Evolutionary conservation across 2,113 vertebrate genomes (phyloP).

Genomic region (Hyla sarda): DNA sequence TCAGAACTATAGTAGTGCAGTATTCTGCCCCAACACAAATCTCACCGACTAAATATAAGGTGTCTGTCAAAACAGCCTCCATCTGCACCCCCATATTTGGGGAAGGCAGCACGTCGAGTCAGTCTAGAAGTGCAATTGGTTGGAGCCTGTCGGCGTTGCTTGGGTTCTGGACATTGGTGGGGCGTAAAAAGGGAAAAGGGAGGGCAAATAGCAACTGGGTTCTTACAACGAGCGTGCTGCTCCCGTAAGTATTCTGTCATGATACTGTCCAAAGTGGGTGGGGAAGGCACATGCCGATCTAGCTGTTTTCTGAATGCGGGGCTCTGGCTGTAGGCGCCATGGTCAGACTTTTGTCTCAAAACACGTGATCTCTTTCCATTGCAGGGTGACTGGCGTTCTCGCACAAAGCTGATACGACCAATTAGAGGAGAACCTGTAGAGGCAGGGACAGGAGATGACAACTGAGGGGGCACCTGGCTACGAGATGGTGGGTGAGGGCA

Average conservation of each 20-base stretch:
- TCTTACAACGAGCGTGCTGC: constrained; percentile 98
- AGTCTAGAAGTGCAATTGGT: constrained; percentile 95
- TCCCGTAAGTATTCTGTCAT: constrained; percentile 98
- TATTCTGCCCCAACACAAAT: no score
- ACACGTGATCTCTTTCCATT: constrained; percentile 88
- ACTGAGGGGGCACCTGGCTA: constrained; percentile 76
- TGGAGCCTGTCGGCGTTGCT: constrained; percentile 96
- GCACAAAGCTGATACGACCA: constrained; percentile 93
- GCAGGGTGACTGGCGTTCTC: constrained; percentile 86
- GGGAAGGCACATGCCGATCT: constrained; percentile 95
- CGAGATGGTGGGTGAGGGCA: constrained; percentile 81
- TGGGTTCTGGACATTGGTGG: constrained; percentile 98
- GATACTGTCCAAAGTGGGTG: constrained; percentile 95
- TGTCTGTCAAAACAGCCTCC: constrained; percentile 98
- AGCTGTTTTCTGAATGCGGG: constrained; percentile 98
- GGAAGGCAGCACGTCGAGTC: constrained; percentile 90
- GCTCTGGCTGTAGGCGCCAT: constrained; percentile 96
- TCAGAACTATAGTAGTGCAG: no score
- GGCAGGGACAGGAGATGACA: constrained; percentile 75
- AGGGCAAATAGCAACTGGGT: constrained; percentile 98
- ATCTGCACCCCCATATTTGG: constrained; percentile 97
- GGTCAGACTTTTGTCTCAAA: constrained; percentile 95
- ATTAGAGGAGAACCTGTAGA: constrained; percentile 85
- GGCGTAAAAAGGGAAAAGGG: constrained; percentile 98
- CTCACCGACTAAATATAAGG: constrained; percentile 97